Base-by-base conservation (phyloP, 2,797 vertebrate species). In the Hafferia zeledoni region DNA sequence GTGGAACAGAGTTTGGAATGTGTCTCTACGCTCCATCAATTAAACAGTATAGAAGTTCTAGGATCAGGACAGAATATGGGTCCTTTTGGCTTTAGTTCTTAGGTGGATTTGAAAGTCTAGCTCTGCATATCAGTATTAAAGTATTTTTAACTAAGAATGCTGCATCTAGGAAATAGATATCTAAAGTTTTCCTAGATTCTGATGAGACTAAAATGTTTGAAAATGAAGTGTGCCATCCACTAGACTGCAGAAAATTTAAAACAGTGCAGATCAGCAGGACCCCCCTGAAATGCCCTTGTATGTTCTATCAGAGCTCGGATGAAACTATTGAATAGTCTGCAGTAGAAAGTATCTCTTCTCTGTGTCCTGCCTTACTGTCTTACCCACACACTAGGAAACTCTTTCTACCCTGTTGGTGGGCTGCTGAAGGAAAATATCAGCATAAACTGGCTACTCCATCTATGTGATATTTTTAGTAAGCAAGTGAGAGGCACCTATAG, bases 401-500 rank as follows among this genome's bases (percentile, higher is more conserved):
- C 14, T 37, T 47, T 69, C 18, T 13, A 12, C 11, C 11, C 35
- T 68, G 5, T 24, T 77, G 17, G 12, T 88, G 19, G 10, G 22
- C 27, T 47, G 25, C 14, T 83, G 2, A 24, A 78, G 74, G 33
- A 52, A 91, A 59, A 18, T 39, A 11, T 4, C 5, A 9, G 20
- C 1, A 5, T 18, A 60, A 93, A 83, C 17, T 30, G 30, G 5
- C 33, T 52, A 1, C 35, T 89, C 14, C 2, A 10, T 30, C 11
- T 57, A 14, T 5, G 0, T 3, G 28, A 30, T 47, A 16, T 18
- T 71, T 75, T 64, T 11, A 41, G 14, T 17, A 41, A 46, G 27
- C 30, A 52, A 59, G 20, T 0, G 3, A 35, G 31, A 37, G 28
- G 2, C 0, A 0, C 20, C 8, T 44, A n/a, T 63, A 37, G 35